Conservation (phyloP, 2,113 vertebrate genomes). For the Chionis minor region DNA sequence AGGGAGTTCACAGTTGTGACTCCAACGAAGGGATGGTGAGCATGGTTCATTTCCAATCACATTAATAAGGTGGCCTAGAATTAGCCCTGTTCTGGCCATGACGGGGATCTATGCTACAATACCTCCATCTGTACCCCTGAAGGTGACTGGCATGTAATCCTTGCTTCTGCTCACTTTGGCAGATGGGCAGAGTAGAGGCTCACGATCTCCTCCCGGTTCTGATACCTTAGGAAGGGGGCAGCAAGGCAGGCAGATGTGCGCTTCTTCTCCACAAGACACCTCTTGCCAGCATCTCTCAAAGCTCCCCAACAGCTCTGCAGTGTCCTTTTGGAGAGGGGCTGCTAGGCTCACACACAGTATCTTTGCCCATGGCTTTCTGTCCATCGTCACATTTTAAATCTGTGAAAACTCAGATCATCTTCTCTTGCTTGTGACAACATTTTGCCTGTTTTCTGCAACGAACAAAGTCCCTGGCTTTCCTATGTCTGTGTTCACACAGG, state of each 20-base stretch:
- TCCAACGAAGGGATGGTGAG: fast-evolving
- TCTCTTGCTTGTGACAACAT: neutral
- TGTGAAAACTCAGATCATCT: neutral
- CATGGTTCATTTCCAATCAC: neutral
- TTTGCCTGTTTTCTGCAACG: fast-evolving
- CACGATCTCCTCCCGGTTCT: neutral
- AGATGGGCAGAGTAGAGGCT: neutral
- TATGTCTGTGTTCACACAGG: neutral
- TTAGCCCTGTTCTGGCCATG: neutral
- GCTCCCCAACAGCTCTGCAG: neutral
- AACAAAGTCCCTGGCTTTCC: neutral
- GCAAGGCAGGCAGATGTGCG: neutral
- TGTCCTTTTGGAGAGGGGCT: neutral
- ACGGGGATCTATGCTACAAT: neutral
- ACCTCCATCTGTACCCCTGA: neutral
- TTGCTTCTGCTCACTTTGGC: neutral
- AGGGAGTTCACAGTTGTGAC: neutral
- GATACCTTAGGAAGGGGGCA: neutral
- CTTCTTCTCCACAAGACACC: neutral
- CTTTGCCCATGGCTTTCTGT: neutral
- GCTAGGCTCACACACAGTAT: neutral
- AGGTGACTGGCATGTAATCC: neutral
- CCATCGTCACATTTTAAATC: neutral
- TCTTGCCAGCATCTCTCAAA: neutral
- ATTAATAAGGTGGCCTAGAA: neutral